These are phyloP conservation scores for Zapus hudsonius DNA, from an alignment of 2,113 vertebrate species.

Conservation along the genomic window DNA sequence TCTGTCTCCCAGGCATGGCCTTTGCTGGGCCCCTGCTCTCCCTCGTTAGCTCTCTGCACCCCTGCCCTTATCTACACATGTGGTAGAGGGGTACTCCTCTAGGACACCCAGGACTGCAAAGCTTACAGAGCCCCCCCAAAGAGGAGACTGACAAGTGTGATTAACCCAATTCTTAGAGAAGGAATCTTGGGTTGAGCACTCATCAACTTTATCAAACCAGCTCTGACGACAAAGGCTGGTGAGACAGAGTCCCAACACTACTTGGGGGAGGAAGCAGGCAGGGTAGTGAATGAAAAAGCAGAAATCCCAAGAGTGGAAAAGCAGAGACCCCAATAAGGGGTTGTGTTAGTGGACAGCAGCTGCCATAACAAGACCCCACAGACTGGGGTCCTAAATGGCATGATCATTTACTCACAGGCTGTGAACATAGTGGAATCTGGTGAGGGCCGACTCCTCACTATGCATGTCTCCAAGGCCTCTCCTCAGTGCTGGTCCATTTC, in stretches of 20 bases:
- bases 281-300: not conserved
- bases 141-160: not conserved
- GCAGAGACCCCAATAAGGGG: too few species aligned
- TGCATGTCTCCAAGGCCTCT: not conserved
- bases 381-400: not conserved
- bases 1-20: accelerated
- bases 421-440: too few species aligned
- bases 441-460: not conserved
- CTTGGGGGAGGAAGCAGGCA: not conserved
- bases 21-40: not conserved
- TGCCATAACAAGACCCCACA: not conserved
- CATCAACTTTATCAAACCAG: not conserved
- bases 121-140: not conserved
- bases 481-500: not conserved
- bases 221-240: not conserved
- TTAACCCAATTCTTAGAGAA: not conserved
- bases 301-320: not conserved
- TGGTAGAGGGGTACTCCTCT: not conserved
- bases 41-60: accelerated
- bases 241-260: not conserved
- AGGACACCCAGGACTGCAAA: too few species aligned
- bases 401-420: not conserved
- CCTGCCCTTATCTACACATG: too few species aligned
- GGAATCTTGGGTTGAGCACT: not conserved
- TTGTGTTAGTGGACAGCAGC: not conserved